Evolutionary conservation across 2,113 vertebrate genomes (phyloP), one percentile per base, ranked within the genome.

Genomic region (Sinocyclocheilus anophthalmus): DNA sequence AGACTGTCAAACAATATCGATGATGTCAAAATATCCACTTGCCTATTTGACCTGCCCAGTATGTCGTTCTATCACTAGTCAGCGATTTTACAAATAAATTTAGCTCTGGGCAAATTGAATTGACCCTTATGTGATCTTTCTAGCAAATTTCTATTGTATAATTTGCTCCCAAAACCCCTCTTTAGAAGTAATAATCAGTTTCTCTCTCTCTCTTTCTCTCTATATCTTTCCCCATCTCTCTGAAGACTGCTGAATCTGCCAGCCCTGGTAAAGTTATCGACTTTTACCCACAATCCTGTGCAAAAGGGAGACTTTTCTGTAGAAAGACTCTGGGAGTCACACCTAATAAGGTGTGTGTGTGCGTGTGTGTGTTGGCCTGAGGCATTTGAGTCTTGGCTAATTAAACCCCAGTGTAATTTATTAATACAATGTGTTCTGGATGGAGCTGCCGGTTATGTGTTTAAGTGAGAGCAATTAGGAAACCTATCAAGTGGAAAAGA

Each of bases 381-480:
- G 86, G 67, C 83, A n/a, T 85, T 24, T 5, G 26, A 50, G 76
- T 61, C 26, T 50, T 55, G 76, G 76, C 83, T 87, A 87, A 87
- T 84, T 84, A 75, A 84, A 65, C 53, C 67, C 55, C 57, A 65
- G 86, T 85, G 86, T 84, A 87, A 87, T 87, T 84, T 84, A 85
- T 87, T 84, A 85, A 87, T 61, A 73, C 75, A 80, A 73, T 87
- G 82, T 79, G 76, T 77, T 83, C 72, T 57, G 81, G 50, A 84
- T 87, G 65, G 76, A 69, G 73, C 50, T 61, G 75, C 55, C 12
- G 82, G 83, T 63, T 76, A 57, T 76, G 85, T 67, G 48, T 53
- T 80, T 81, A 81, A 85, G 83, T 75, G 83, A 85, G 83, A 39
- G 76, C 86, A 87, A 81, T 87, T 87, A 87, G 83, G 83, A 65